These are phyloP conservation scores for Danio jaintianensis DNA, from an alignment of 2,797 vertebrate genomes.

Conservation along the genomic window DNA sequence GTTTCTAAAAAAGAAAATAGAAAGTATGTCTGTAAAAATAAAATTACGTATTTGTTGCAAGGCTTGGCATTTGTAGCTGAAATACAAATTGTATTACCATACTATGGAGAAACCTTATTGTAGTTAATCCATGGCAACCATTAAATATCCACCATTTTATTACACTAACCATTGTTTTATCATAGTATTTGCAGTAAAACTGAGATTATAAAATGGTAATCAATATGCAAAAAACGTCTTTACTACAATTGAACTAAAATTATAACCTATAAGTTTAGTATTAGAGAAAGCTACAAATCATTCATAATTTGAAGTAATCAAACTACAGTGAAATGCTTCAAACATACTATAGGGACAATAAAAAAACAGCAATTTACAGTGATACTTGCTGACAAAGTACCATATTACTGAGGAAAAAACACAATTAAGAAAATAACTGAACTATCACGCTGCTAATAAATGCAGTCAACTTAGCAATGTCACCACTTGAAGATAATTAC, in stretches of 20 bases:
- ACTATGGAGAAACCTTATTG: no score
- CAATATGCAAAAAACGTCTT: no score
- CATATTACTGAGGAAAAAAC: neutral
- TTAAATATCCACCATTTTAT: no score
- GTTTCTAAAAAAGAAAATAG: neutral
- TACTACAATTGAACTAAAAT: no score
- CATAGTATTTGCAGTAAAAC: no score
- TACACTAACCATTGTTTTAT: no score
- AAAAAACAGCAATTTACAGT: neutral
- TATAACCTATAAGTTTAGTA: no score
- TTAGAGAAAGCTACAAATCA: neutral
- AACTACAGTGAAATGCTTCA: neutral
- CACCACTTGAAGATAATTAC: neutral
- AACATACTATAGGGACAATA: neutral
- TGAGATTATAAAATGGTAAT: no score
- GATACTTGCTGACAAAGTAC: neutral
- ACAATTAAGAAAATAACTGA: neutral
- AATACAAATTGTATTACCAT: no score
- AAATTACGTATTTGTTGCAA: neutral
- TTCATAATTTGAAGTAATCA: neutral
- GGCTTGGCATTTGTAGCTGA: neutral
- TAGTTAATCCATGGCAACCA: no score
- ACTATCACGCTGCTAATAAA: conserved; percentile 1
- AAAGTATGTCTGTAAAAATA: neutral
- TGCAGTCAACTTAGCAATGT: neutral